Percentiles rank a stretch among this genome's conserved stretches.
Conservation (phyloP, 2,888 invertebrate species). For the Lithodes maja region DNA sequence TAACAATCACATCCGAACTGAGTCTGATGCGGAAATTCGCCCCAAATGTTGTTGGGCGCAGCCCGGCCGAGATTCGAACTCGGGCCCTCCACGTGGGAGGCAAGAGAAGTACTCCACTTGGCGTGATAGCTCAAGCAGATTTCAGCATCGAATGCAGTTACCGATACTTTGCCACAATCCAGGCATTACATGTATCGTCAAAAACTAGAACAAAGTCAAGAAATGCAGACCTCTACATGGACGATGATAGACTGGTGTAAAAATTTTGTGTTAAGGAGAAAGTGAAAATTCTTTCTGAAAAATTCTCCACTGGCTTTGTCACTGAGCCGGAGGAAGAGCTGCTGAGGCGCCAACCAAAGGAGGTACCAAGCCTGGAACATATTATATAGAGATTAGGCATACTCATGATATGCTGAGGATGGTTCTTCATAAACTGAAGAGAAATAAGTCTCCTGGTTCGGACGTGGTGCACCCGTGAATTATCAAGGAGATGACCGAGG, state of each 20-base stretch:
- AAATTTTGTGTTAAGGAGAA: conserved; percentile 1
- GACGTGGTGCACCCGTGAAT: conserved; percentile 40
- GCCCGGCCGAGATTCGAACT: too few species aligned
- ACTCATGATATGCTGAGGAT: conserved; percentile 12
- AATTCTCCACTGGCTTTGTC: background rate
- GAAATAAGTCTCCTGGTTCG: conserved; percentile 9
- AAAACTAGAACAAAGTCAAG: conserved; percentile 31
- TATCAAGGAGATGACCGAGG: conserved; percentile 27
- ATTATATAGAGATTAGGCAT: background rate
- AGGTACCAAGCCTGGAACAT: conserved; percentile 9
- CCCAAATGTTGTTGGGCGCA: too few species aligned
- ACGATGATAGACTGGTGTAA: conserved; percentile 3
- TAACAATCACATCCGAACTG: too few species aligned
- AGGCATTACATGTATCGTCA: background rate
- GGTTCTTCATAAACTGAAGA: conserved; percentile 26
- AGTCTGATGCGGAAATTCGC: too few species aligned
- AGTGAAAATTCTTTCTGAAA: background rate
- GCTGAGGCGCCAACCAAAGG: background rate
- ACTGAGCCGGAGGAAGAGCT: conserved; percentile 7
- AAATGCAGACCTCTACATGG: conserved; percentile 35
- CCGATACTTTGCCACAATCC: too few species aligned
- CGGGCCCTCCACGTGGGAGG: too few species aligned
- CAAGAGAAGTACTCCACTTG: too few species aligned
- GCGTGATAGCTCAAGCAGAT: too few species aligned
- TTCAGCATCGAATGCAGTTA: too few species aligned